These are phyloP conservation scores for Drosophila leonis DNA, from an alignment of 2,888 invertebrate species.

Conservation along the genomic window DNA sequence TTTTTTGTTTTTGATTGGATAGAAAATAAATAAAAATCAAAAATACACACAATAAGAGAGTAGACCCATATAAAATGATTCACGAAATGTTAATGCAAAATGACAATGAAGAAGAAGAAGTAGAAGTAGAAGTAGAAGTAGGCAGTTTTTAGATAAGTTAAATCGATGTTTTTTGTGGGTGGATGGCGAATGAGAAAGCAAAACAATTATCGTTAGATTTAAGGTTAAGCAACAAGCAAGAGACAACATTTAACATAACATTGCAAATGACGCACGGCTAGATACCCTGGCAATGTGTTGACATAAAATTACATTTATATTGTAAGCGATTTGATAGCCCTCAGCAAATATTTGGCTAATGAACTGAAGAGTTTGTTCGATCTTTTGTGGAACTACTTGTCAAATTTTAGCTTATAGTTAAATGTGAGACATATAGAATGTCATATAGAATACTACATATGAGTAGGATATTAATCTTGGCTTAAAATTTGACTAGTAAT, in stretches of 20 bases:
- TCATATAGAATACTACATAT: background rate
- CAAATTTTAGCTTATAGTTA: background rate
- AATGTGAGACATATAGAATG: background rate
- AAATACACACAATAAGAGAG: constrained; percentile 48
- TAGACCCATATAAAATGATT: constrained; percentile 27
- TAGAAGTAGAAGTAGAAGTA: background rate
- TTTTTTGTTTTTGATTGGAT: background rate
- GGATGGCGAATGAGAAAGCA: constrained; percentile 33
- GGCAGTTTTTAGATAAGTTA: constrained; percentile 1
- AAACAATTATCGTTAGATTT: constrained; percentile 48
- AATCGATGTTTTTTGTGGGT: background rate
- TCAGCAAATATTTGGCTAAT: background rate
- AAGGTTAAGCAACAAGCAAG: constrained; percentile 31
- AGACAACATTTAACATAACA: constrained; percentile 31
- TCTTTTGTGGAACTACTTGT: background rate
- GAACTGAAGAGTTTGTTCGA: background rate
- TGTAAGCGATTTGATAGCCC: background rate
- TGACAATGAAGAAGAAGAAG: background rate
- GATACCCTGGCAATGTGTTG: background rate
- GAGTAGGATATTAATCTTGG: too few relatives aligned
- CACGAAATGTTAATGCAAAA: constrained; percentile 28
- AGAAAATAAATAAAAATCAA: constrained; percentile 35
- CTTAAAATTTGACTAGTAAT: too few relatives aligned
- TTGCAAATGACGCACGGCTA: background rate
- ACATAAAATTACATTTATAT: background rate